Evolutionary conservation across 2,888 invertebrate species (phyloP), one percentile per base, ranked within the genome.

Genomic region (Neoitamus cyanurus): DNA sequence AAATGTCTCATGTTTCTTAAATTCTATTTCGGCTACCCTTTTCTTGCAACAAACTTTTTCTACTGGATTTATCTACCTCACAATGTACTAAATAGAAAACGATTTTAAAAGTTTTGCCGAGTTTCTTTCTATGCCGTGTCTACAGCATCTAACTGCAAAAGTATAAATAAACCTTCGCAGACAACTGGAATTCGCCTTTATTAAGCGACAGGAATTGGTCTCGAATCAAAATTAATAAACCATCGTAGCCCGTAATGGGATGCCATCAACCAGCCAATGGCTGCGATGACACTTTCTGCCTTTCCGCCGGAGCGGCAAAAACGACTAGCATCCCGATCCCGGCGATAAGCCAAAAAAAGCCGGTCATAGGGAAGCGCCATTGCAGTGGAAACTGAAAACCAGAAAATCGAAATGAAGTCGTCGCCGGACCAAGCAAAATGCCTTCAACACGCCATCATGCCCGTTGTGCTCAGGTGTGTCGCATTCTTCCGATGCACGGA

Each of bases 221-320:
- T 58, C 9, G 20, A 58, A 85, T 84, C 82, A 84, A 83, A 85
- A 85, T 85, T 85, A 84, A 85, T 85, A 85, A 85, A 85, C 78
- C 73, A 85, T 84, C 84, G 82, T 68, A 82, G 58, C 42, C 37
- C 75, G 48, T 84, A 85, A 85, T 85, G 83, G 83, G 15, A 42
- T 48, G 58, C 78, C 78, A 85, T 85, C 83, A 85, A 84, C 82
- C 36, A 75, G 77, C 83, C 48, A 84, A 31, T 5, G 25, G 25
- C 58, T 78, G 77, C 72, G 77, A 84, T 85, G 83, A 85, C 84
- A 84, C 83, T 85, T 85, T 85, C 84, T 83, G 69, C 83, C 42
- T 58, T 70, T 84, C 72, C 69, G 72, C 72, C 69, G 78, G 42
- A 46, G 77, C 15, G 20, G 48, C 46, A 70, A 83, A 84, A 84